Percentiles rank a stretch among this genome's conserved stretches.
Conservation (phyloP, 2,888 invertebrate species). For the Therioaphis trifolii region DNA sequence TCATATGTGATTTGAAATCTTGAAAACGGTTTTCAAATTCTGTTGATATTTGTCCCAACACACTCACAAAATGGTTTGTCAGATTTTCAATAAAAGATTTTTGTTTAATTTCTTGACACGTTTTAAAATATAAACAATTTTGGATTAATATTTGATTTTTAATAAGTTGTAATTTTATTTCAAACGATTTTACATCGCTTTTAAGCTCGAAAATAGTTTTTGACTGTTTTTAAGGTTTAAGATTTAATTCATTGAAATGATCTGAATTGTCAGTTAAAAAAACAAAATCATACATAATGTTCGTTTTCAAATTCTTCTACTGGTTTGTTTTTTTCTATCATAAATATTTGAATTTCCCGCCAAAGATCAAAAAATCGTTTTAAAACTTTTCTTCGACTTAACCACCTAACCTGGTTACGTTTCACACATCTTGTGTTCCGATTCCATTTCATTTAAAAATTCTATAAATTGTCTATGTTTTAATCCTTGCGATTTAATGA, state of each 20-base stretch:
- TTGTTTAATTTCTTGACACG: not conserved
- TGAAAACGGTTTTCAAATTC: not conserved
- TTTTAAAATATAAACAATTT: slow-evolving; percentile 10
- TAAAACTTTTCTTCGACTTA: too few species aligned
- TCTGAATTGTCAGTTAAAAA: slow-evolving; percentile 19
- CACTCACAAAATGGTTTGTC: not conserved
- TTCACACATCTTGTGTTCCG: slow-evolving; percentile 44
- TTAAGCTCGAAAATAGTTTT: not conserved
- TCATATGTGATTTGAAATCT: too few species aligned
- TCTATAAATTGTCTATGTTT: too few species aligned
- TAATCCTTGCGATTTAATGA: too few species aligned
- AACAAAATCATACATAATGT: slow-evolving; percentile 11
- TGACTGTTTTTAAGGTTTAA: slow-evolving; percentile 7
- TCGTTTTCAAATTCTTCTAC: slow-evolving; percentile 51
- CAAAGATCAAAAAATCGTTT: slow-evolving; percentile 64
- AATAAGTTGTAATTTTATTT: not conserved
- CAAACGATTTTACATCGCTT: not conserved
- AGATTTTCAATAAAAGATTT: not conserved
- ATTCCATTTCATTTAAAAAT: slow-evolving; percentile 54
- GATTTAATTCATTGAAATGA: slow-evolving; percentile 41
- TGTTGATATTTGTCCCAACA: not conserved
- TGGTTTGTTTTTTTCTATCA: slow-evolving; percentile 64
- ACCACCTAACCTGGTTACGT: slow-evolving; percentile 45
- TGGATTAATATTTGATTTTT: not conserved
- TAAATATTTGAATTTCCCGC: slow-evolving; percentile 64